Base-by-base conservation (phyloP, 2,797 vertebrate genomes). In the Hypotaenidia okinawae region DNA sequence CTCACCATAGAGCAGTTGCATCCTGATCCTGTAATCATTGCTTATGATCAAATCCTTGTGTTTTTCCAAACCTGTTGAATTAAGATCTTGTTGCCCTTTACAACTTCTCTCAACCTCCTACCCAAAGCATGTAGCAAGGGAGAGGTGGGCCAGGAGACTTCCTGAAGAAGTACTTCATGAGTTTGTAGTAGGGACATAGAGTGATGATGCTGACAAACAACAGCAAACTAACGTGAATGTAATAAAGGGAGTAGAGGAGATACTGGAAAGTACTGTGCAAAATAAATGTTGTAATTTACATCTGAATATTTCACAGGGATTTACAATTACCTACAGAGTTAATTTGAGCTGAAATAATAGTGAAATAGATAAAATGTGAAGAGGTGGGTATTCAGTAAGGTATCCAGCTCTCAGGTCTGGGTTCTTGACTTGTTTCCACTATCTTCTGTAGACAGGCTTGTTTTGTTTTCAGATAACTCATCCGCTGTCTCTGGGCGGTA, bases 401-500 rank as follows among this genome's bases (percentile, higher is more conserved):
- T 39, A 37, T 3, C 6, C 16, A 13, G 7, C 49, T 82, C 68
- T 77, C 9, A 32, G 19, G 22, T 59, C 47, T 57, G 16, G 10
- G 10, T 85, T 87, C 90, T 57, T 39, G 30, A 51, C 23, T 76
- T 67, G 24, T 67, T 84, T 80, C 45, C 15, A 9, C 49, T 39
- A 0, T 54, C 57, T 84, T 66, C 55, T 83, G 41, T 32, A 66
- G 30, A 68, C 23, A 27, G 84, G 32, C n/a, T 89, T 81, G 69
- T 37, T 95, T 86, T 33, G 14, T 86, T 89, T 88, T 78, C 49
- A 7, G 18, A n/a, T 79, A 76, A 69, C 22, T 91, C 75, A 8
- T 13, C 51, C 88, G 59, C 57, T 87, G 9, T 54, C 54, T 87
- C 58, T 87, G 33, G 25, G 63, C 66, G 32, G 45, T 61, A 83